Evolutionary conservation across 2,113 vertebrate genomes (phyloP), one percentile per base, ranked within the genome.

Genomic region (human): DNA sequence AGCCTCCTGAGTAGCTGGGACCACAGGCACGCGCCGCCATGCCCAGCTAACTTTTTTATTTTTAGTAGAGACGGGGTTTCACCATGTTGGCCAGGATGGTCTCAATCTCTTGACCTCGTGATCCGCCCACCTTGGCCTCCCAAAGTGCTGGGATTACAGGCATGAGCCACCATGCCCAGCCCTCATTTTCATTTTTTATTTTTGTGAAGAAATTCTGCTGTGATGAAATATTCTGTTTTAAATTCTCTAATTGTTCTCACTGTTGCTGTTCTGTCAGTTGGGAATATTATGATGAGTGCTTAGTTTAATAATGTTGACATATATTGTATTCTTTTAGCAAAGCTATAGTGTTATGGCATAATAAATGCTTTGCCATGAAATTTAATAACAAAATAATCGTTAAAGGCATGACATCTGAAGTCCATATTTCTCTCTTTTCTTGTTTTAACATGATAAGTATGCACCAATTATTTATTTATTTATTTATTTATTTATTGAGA

Each of bases 151-250:
- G 18, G 18, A 55, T 20, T 55, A 55, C 52, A 55, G 18, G 52
- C 52, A 55, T 55, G 52, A 55, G 52, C 52, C 52, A 55, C 52
- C 52, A 6, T 55, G 52, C 52, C 52, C 52, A 55, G 52, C 52
- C 38, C 43, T 96, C 57, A 94, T 89, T 86, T 94, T 97, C 50
- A 78, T 86, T 95, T 86, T 93, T 97, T 43, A 78, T 86, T 95
- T 82, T 95, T 91, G 32, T 70, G 55, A 95, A 94, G 76, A 95
- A 93, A 93, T 57, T 96, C 87, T 97, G 52, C 79, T 75, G 32
- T 93, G 93, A 86, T 68, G n/a, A 97, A 97, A 90, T 91, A 97
- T 22, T 97, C 52, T 43, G 64, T 80, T 94, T 91, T 83, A 87
- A 96, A 78, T 68, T 66, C 76, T 91, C 45, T 87, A 95, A 78